Base-by-base conservation (phyloP, 2,797 vertebrate genomes). In the Tachyglossus aculeatus region DNA sequence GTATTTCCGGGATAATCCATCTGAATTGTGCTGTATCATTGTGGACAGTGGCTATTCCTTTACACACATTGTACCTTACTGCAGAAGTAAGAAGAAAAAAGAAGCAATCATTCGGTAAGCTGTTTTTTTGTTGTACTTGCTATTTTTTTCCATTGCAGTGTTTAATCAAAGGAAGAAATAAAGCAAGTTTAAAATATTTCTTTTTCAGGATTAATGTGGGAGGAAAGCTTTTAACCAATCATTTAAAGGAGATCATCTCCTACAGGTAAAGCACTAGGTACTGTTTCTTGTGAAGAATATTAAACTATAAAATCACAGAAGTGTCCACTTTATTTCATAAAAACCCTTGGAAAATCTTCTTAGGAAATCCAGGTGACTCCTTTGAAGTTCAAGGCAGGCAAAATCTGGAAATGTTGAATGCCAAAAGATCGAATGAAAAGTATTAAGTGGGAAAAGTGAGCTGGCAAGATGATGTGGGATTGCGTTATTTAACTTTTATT, bases 181-280 rank as follows among this genome's bases (percentile, higher is more conserved):
- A 41, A 79, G 51, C 40, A 50, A 69, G 63, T 68, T 60, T 62
- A 73, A 27, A 43, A 50, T 57, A 84, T n/a, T 54, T 54, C 34
- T 40, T 62, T 66, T 86, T 31, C 63, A 99, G 98, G 92, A 91
- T 99, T 81, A 99, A 98, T 24, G 97, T 99, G 25, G 98, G 98
- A 71, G 98, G 98, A 77, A 99, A 99, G 54, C 92, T 99, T 29
- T 91, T 99, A 90, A 98, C 97, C 48, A 99, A 99, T 83, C 98
- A 99, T 89, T 90, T 99, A 47, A 99, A 99, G 90, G 98, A 99
- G 89, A 99, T 98, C 9, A 99, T 99, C 81, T 99, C 98, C 7
- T 99, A 99, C 86, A 95, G 98, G 98, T 99, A 91, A 85, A 58
- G 14, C 4, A 61, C 22, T 36, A 9, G 22, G 15, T 33, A 53